Base-by-base conservation (phyloP, 2,888 invertebrate genomes). In the Drosophila neonasuta region DNA sequence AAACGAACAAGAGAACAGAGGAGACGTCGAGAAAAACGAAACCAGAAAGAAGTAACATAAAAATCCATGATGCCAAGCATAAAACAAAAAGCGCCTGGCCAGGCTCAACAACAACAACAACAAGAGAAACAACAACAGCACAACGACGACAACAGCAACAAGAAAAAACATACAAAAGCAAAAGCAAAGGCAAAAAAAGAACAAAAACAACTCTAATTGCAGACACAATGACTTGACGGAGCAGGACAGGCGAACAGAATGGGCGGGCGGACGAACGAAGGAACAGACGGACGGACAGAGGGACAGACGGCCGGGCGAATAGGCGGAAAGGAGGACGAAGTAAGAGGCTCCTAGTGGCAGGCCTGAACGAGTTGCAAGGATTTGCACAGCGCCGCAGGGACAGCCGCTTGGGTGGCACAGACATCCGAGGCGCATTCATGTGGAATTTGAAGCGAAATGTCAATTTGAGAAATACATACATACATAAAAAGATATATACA, bases 131-230 rank as follows among this genome's bases (percentile, higher is more conserved):
- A 79, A 46, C 39, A 77, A 58, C 41, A 57, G 44, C 55, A 58
- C 41, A 57, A 46, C 55, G 30, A 29, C 52, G 11, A 13, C 39
- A 78, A 39, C 51, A 66, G n/a, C 32, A 64, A 62, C 51, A 67
- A 73, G 51, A 64, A 72, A 58, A 61, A 50, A 59, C 61, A 59
- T 71, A 74, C 74, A 74, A 74, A 74, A 74, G 68, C 63, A 44
- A 55, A 44, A 5, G 36, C 36, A 36, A 54, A 41, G 11, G 24
- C 24, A 46, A 70, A 81, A 81, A 81, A 80, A 78, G 77, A 82
- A 80, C 80, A 82, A 82, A 82, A 83, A 84, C 82, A 84, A 79
- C 81, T 84, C 84, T 84, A 84, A 83, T 83, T 83, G 82, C 82
- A 84, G 84, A 82, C 84, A 84, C 84, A 84, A 84, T 84, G 72